Conservation (phyloP, 2,113 vertebrate genomes). For the Hippoglossus stenolepis region DNA sequence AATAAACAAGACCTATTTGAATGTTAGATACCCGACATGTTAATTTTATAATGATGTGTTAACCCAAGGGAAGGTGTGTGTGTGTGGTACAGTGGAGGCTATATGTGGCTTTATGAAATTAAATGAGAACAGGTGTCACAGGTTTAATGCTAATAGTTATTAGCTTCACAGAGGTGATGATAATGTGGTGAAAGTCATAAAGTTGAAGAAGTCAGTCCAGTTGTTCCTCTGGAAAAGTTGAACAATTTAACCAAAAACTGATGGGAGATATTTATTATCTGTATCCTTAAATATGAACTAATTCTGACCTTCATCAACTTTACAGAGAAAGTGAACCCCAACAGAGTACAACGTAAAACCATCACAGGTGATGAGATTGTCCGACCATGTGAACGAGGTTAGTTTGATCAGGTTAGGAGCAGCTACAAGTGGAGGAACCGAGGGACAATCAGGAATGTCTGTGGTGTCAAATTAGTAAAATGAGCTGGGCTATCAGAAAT, state of each 20-base stretch:
- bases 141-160: background rate
- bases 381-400: constrained; percentile 9
- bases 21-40: constrained; percentile 7
- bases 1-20: constrained; percentile 21
- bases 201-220: background rate
- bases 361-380: constrained; percentile 53
- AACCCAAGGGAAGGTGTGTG: background rate
- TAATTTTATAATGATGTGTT: constrained; percentile 26
- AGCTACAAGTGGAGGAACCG: background rate
- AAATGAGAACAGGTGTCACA: constrained; percentile 7
- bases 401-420: constrained; percentile 3
- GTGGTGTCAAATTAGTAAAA: background rate
- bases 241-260: background rate
- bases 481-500: background rate
- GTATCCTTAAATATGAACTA: no score
- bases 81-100: background rate
- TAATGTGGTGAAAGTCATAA: background rate
- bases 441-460: background rate
- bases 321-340: no score
- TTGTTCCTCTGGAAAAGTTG: background rate
- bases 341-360: background rate
- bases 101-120: constrained; percentile 25
- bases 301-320: no score
- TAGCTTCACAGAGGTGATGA: background rate
- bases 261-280: background rate